A percentile compares a stretch with the other conserved stretches of the same genome.
phyloP scores from a whole-genome alignment of 2,888 invertebrate species.

The Steinernema carpocapsae region DNA sequence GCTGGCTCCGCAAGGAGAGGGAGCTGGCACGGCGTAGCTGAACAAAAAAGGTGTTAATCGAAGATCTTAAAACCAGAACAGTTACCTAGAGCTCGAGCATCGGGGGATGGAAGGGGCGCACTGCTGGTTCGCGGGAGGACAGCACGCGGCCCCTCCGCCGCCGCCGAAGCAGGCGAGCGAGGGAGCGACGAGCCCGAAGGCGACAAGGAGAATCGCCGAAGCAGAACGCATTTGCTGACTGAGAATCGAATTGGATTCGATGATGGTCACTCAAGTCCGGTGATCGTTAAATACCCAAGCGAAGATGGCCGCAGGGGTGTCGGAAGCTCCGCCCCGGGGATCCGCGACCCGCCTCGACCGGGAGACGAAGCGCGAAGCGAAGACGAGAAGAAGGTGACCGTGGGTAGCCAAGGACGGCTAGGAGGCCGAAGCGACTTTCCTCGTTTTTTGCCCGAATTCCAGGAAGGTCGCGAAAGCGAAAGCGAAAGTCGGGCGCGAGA shows the following conservation, averaged over 20 bases:
- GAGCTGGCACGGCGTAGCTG: slow-evolving; percentile 45
- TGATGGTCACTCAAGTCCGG: background rate
- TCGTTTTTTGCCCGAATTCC: slow-evolving; percentile 7
- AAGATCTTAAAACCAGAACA: background rate
- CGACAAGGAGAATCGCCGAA: slow-evolving; percentile 14
- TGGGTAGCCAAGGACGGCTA: background rate
- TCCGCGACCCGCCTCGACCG: background rate
- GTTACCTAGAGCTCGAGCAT: slow-evolving; percentile 59
- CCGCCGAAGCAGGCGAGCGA: slow-evolving; percentile 40
- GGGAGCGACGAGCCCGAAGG: slow-evolving; percentile 22
- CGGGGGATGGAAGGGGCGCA: slow-evolving; percentile 54
- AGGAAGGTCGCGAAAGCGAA: slow-evolving; percentile 3
- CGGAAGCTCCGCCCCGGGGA: background rate
- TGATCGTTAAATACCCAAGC: slow-evolving; percentile 5
- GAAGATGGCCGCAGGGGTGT: background rate
- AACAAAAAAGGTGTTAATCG: background rate
- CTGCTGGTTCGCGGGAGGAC: slow-evolving; percentile 44
- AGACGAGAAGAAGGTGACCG: background rate
- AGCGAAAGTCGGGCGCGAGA: background rate
- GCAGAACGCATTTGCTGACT: slow-evolving; percentile 12
- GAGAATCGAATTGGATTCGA: background rate
- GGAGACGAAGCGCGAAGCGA: background rate
- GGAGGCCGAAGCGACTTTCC: background rate
- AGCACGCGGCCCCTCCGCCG: slow-evolving; percentile 41
- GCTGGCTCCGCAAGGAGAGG: slow-evolving; percentile 11